phyloP scores from a whole-genome alignment of 2,113 vertebrate genomes.

The Ptyas mucosa region DNA sequence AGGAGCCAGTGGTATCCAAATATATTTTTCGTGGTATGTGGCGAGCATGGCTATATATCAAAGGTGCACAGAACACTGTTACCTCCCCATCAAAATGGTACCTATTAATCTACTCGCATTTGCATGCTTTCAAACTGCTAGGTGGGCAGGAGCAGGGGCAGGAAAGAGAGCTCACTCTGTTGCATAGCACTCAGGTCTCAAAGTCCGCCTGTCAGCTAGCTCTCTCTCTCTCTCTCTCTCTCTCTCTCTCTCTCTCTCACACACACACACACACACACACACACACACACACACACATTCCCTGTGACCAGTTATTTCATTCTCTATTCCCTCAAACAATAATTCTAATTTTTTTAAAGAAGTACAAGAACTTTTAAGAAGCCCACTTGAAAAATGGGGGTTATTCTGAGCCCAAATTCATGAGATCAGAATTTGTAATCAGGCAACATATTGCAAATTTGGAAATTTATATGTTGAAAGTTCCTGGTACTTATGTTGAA shows the following conservation, averaged over 20 bases:
- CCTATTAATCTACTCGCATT: background rate
- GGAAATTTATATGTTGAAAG: background rate
- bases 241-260: too few relatives aligned
- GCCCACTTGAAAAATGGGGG: background rate
- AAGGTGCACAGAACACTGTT: background rate
- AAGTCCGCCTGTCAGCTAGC: background rate
- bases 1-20: background rate
- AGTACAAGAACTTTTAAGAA: background rate
- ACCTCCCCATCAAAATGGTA: background rate
- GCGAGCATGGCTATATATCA: background rate
- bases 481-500: background rate
- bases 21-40: background rate
- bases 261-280: too few relatives aligned
- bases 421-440: background rate
- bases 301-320: background rate
- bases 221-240: too few relatives aligned
- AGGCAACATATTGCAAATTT: background rate
- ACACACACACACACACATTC: background rate
- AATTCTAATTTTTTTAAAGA: background rate
- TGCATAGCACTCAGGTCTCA: background rate
- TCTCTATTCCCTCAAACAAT: background rate
- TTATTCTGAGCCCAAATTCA: background rate
- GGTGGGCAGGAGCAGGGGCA: background rate
- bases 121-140: background rate
- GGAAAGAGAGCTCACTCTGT: background rate